Conservation (phyloP, 2,113 vertebrate species). For the Mustelus asterias region DNA sequence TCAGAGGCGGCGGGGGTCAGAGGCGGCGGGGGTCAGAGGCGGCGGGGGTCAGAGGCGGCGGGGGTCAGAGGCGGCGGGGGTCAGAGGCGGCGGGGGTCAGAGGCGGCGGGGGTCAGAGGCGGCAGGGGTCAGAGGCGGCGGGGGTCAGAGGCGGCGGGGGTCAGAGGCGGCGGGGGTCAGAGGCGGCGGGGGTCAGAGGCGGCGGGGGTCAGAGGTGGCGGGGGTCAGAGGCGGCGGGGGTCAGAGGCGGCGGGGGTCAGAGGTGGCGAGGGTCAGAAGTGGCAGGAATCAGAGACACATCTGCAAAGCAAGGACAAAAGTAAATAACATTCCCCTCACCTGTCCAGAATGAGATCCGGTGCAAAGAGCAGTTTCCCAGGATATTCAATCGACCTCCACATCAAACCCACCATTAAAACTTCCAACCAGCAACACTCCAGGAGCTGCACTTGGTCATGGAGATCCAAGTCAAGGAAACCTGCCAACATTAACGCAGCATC, state of each 20-base stretch:
- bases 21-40: no score
- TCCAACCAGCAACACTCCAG: conserved; percentile 96
- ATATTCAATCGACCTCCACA: conserved; percentile 93
- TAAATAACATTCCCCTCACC: conserved; percentile 56
- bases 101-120: no score
- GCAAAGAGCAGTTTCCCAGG: conserved; percentile 94
- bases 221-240: no score
- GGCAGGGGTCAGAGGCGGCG: no score
- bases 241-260: no score
- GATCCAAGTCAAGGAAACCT: conserved; percentile 86
- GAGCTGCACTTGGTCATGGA: conserved; percentile 85
- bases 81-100: no score
- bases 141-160: no score
- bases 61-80: not conserved
- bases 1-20: no score
- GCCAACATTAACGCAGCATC: not conserved
- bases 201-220: no score
- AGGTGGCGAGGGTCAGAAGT: no score
- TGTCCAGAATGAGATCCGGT: conserved; percentile 84
- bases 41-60: no score
- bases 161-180: not conserved
- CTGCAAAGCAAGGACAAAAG: not conserved
- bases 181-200: not conserved
- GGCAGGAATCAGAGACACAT: no score
- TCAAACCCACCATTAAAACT: conserved; percentile 91